Evolutionary conservation across 1,140 invertebrate genomes (phyloP).

Genomic region (Drosophila neocordata): DNA sequence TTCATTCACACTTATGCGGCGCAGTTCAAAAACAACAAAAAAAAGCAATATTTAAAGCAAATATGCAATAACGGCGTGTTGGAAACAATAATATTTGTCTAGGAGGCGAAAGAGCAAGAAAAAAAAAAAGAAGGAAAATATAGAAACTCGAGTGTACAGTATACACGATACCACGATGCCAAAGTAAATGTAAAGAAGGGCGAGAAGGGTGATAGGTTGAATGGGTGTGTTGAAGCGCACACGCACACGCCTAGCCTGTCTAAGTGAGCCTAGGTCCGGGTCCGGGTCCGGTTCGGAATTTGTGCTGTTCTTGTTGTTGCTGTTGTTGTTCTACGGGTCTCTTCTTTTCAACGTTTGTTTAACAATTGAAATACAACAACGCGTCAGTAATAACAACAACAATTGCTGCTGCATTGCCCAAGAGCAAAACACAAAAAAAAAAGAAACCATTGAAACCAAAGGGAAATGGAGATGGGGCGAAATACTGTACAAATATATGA

Average conservation of each 20-base stretch:
- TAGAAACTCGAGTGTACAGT: slow-evolving; percentile 16
- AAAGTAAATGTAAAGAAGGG: slow-evolving; percentile 6
- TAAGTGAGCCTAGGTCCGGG: slow-evolving; percentile 32
- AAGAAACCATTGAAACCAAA: not conserved
- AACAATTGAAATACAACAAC: slow-evolving; percentile 59
- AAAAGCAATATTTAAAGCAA: slow-evolving; percentile 69
- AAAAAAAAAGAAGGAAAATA: slow-evolving; percentile 31
- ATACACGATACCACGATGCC: slow-evolving; percentile 14
- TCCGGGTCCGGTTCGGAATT: slow-evolving; percentile 1
- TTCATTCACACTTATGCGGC: slow-evolving; percentile 75
- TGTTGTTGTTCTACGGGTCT: slow-evolving; percentile 9
- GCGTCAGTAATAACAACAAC: not conserved
- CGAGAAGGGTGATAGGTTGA: not conserved
- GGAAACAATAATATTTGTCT: slow-evolving; percentile 81
- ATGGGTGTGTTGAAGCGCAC: slow-evolving; percentile 23
- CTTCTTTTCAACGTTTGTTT: slow-evolving; percentile 57
- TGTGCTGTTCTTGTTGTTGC: slow-evolving; percentile 7
- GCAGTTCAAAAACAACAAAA: slow-evolving; percentile 46
- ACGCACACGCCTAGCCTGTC: slow-evolving; percentile 53
- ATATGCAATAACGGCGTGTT: slow-evolving; percentile 80
- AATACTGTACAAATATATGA: slow-evolving; percentile 5
- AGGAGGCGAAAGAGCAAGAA: slow-evolving; percentile 53
- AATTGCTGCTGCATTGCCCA: slow-evolving; percentile 1
- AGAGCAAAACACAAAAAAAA: slow-evolving; percentile 17
- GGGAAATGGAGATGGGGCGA: not conserved